Conservation (phyloP, 2,888 invertebrate genomes). For the Lithophane leautieri region DNA sequence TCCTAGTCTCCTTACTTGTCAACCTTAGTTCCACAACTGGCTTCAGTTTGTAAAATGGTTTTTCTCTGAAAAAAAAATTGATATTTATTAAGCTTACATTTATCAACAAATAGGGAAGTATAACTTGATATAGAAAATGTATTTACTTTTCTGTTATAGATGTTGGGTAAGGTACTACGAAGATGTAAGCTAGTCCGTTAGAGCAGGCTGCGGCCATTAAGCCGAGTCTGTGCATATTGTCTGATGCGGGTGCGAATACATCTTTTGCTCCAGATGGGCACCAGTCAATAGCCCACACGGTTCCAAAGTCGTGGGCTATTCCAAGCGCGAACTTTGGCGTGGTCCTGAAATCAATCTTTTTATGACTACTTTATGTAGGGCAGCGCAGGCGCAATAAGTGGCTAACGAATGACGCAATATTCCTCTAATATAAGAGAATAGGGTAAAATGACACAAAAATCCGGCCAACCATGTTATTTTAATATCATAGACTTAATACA, state of each 20-base stretch:
- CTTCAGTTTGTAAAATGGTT: slow-evolving; percentile 81
- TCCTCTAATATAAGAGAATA: not conserved
- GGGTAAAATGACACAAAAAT: not conserved
- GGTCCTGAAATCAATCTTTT: slow-evolving; percentile 64
- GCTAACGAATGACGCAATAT: not conserved
- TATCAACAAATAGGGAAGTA: not conserved
- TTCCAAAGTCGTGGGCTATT: slow-evolving; percentile 91
- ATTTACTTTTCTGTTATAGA: slow-evolving; percentile 73
- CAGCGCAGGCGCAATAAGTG: no score
- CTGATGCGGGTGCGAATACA: slow-evolving; percentile 7
- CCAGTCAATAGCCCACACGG: slow-evolving; percentile 93
- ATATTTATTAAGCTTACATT: not conserved
- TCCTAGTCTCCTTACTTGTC: slow-evolving; percentile 69
- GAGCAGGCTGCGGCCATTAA: slow-evolving; percentile 93
- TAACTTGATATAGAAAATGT: not conserved
- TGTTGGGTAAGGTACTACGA: slow-evolving; percentile 89
- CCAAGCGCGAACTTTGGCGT: slow-evolving; percentile 87
- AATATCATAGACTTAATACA: no score
- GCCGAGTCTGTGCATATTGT: slow-evolving; percentile 88
- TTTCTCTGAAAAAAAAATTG: slow-evolving; percentile 75
- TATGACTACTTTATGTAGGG: not conserved
- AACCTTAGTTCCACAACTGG: slow-evolving; percentile 86
- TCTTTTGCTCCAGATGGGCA: slow-evolving; percentile 94
- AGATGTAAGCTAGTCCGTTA: slow-evolving; percentile 91
- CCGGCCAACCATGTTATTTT: no score